Conservation (phyloP, 2,888 invertebrate genomes). For the Parnassius apollo region DNA sequence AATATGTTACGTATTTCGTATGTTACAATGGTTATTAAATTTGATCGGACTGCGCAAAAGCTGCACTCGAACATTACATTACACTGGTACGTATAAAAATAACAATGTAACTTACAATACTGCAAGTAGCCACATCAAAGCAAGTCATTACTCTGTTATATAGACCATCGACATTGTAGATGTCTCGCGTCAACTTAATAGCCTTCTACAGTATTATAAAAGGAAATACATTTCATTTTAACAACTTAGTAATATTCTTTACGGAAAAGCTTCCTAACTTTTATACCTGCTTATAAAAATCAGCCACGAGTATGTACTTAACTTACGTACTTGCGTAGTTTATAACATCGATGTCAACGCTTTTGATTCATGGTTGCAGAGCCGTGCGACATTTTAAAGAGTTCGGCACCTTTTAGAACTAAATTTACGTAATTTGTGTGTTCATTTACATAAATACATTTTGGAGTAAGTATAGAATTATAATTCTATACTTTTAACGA, state of each 20-base stretch:
- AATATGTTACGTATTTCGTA: too few relatives aligned
- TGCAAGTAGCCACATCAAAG: constrained; percentile 49
- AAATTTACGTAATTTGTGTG: not conserved
- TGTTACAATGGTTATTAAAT: constrained; percentile 8
- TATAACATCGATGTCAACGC: constrained; percentile 40
- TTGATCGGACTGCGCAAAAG: constrained; percentile 10
- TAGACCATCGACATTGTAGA: constrained; percentile 52
- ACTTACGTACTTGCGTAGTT: constrained; percentile 31
- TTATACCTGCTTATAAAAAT: constrained; percentile 27
- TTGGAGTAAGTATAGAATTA: too few relatives aligned
- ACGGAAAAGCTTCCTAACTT: constrained; percentile 27
- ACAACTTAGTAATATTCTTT: constrained; percentile 51
- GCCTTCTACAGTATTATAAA: constrained; percentile 53
- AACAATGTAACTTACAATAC: constrained; percentile 33
- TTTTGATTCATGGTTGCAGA: constrained; percentile 50
- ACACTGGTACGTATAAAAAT: constrained; percentile 26
- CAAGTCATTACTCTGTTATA: constrained; percentile 62
- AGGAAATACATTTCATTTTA: constrained; percentile 66
- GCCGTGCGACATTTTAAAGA: constrained; percentile 38
- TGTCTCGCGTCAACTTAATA: constrained; percentile 61
- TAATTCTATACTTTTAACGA: too few relatives aligned
- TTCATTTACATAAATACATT: too few relatives aligned
- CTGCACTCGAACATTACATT: constrained; percentile 11
- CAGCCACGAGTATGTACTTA: constrained; percentile 25
- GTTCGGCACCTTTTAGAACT: constrained; percentile 6